phyloP scores from a whole-genome alignment of 2,113 vertebrate genomes.

The Solea solea region DNA sequence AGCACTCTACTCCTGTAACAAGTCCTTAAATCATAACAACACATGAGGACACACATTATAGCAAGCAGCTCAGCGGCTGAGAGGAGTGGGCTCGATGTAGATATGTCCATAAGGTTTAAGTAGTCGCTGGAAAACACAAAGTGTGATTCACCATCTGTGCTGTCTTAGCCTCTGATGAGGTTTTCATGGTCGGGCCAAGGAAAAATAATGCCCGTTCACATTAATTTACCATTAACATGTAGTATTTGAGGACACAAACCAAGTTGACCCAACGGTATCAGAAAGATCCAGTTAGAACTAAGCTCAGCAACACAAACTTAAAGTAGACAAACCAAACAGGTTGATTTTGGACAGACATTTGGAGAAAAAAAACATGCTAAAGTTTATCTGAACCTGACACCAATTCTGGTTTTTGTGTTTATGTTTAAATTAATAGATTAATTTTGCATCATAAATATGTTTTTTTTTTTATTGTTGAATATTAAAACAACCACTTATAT shows the following conservation, averaged over 20 bases:
- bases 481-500: too few relatives aligned
- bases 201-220: slow-evolving; percentile 60
- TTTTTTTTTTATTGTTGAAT: too few relatives aligned
- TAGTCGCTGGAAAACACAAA: too few relatives aligned
- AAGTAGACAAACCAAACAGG: slow-evolving; percentile 5
- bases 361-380: too few relatives aligned
- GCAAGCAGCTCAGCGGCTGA: slow-evolving; percentile 42
- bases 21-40: slow-evolving; percentile 20
- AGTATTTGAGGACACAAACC: slow-evolving; percentile 53
- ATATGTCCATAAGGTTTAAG: slow-evolving; percentile 55
- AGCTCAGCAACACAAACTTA: slow-evolving; percentile 16
- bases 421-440: too few relatives aligned
- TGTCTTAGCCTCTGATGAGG: slow-evolving; percentile 59
- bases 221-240: slow-evolving; percentile 57
- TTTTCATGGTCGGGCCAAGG: slow-evolving; percentile 62
- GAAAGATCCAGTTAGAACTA: slow-evolving; percentile 35
- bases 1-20: not conserved
- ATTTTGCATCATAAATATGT: too few relatives aligned
- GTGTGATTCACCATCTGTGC: too few relatives aligned
- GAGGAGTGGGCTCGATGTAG: slow-evolving; percentile 44
- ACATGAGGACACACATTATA: slow-evolving; percentile 35
- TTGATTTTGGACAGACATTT: too few relatives aligned
- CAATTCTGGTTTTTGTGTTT: too few relatives aligned
- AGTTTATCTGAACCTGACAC: too few relatives aligned
- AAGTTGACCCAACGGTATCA: slow-evolving; percentile 53